Evolutionary conservation across 2,797 vertebrate species (phyloP).

Genomic region (Hapalemur alaotrensis): DNA sequence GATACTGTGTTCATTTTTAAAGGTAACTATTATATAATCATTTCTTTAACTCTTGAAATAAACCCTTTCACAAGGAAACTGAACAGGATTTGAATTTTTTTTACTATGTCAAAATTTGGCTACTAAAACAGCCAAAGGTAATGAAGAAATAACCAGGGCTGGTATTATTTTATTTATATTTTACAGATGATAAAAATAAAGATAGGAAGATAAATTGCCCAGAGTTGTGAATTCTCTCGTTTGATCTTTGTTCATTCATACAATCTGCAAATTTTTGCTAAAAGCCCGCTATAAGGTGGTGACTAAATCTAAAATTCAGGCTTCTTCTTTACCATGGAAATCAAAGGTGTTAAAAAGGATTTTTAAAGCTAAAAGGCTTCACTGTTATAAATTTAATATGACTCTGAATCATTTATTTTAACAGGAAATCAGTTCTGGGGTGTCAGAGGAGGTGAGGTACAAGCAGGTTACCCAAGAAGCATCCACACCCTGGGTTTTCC

Average conservation of each 20-base stretch:
- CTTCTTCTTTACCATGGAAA: background rate
- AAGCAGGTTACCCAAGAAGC: slow-evolving; percentile 85
- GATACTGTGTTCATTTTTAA: slow-evolving; percentile 90
- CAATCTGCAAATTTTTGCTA: background rate
- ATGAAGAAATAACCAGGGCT: background rate
- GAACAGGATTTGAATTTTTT: background rate
- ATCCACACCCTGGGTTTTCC: slow-evolving; percentile 88
- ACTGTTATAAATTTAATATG: background rate
- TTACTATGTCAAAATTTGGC: background rate
- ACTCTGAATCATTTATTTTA: background rate
- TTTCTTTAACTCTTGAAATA: background rate
- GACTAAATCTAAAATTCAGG: background rate
- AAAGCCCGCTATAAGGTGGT: background rate
- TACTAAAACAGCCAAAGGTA: background rate
- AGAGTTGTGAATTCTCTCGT: background rate
- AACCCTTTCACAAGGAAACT: background rate
- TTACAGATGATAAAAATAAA: background rate
- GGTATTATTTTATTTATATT: background rate
- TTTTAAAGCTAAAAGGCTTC: background rate
- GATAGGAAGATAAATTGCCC: background rate
- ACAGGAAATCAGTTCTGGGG: slow-evolving; percentile 87
- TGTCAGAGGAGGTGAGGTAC: slow-evolving; percentile 82
- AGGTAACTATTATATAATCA: slow-evolving; percentile 75
- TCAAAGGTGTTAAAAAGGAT: background rate
- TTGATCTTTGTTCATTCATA: background rate